Conservation (phyloP, 2,113 vertebrate genomes). For the Natator depressus region DNA sequence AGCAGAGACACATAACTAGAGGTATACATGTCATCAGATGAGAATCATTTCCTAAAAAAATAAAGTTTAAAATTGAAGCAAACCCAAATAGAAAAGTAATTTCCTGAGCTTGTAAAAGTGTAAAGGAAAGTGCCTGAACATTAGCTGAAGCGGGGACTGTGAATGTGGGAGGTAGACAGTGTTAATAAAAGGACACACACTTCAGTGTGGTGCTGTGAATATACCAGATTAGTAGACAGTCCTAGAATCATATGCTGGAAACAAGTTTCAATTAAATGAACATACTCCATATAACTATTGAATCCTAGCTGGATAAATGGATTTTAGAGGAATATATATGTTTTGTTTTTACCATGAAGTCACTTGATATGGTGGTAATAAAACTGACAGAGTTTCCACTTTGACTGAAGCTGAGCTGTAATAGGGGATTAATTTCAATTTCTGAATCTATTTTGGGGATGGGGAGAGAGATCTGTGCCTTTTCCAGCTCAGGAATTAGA, state of each 20-base stretch:
- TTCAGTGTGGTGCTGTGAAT: conserved; percentile 38
- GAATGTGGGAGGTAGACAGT: conserved; percentile 31
- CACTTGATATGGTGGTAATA: conserved; percentile 72
- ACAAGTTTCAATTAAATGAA: conserved; percentile 73
- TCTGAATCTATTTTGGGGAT: conserved; percentile 63
- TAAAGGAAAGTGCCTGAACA: conserved; percentile 62
- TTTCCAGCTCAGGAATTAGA: conserved; percentile 59
- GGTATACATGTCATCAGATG: conserved; percentile 55
- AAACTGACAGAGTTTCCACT: conserved; percentile 69
- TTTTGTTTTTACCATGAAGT: conserved; percentile 64
- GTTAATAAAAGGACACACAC: neutral
- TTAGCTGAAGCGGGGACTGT: conserved; percentile 64
- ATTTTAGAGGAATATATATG: conserved; percentile 71
- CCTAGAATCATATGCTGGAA: conserved; percentile 48
- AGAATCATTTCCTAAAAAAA: conserved; percentile 64
- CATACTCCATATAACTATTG: conserved; percentile 57
- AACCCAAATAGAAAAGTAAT: conserved; percentile 74
- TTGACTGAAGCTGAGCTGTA: conserved; percentile 67
- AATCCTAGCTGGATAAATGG: conserved; percentile 72
- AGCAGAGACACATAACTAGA: conserved; percentile 20
- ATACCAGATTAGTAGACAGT: conserved; percentile 33
- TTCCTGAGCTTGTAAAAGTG: conserved; percentile 65
- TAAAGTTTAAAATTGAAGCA: conserved; percentile 69
- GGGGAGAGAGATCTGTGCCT: conserved; percentile 3
- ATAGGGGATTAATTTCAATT: conserved; percentile 69